Percentiles rank a stretch among this genome's conserved stretches.
phyloP scores from a whole-genome alignment of 2,888 invertebrate genomes.

The Ochlodes sylvanus region DNA sequence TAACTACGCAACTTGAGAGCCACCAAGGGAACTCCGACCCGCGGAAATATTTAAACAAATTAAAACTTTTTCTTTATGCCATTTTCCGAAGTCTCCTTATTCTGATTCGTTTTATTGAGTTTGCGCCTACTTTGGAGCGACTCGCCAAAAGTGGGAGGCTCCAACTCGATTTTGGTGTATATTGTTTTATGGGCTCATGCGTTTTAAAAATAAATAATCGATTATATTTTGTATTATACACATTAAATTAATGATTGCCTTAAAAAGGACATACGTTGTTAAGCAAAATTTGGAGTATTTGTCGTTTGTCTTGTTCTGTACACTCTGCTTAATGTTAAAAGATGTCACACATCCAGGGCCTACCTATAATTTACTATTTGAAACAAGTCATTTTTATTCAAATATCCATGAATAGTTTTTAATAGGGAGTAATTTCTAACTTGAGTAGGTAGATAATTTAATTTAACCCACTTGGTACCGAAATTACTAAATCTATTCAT shows the following conservation, averaged over 20 bases:
- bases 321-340: no score
- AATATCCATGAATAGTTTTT: no score
- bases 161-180: slow-evolving; percentile 49
- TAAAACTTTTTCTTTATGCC: slow-evolving; percentile 79
- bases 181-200: slow-evolving; percentile 45
- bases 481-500: slow-evolving; percentile 39
- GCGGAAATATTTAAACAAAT: slow-evolving; percentile 83
- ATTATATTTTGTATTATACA: no score
- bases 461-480: slow-evolving; percentile 1
- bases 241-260: no score
- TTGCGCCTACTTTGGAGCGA: slow-evolving; percentile 55
- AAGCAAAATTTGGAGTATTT: no score
- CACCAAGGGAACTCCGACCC: slow-evolving; percentile 61
- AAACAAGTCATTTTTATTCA: no score
- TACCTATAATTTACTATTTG: no score
- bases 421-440: no score
- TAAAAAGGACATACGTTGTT: no score
- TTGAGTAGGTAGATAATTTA: background rate
- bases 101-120: slow-evolving; percentile 69
- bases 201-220: slow-evolving; percentile 16
- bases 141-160: slow-evolving; percentile 48
- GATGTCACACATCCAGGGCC: no score
- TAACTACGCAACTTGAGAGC: slow-evolving; percentile 73
- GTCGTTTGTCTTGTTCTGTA: no score
- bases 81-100: slow-evolving; percentile 67